phyloP scores from a whole-genome alignment of 1,140 invertebrate species.

The Bombus impatiens region DNA sequence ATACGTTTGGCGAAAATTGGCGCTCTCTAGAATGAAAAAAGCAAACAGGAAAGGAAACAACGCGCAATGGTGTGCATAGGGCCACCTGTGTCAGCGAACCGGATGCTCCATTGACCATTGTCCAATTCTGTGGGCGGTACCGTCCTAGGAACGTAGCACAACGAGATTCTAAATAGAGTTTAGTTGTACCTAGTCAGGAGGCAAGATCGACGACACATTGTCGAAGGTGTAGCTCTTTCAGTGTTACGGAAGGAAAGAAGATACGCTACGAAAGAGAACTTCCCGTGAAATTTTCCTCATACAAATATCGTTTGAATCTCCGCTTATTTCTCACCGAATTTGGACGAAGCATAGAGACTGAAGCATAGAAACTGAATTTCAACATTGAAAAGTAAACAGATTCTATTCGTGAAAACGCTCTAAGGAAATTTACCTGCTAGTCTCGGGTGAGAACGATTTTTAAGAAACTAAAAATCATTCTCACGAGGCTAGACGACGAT shows the following conservation, averaged over 20 bases:
- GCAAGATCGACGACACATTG: constrained; percentile 64
- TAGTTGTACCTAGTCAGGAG: constrained; percentile 55
- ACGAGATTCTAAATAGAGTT: constrained; percentile 73
- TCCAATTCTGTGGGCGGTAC: constrained; percentile 60
- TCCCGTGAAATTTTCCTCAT: constrained; percentile 67
- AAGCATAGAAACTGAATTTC: neutral
- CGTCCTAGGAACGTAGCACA: constrained; percentile 52
- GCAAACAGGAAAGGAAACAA: constrained; percentile 44
- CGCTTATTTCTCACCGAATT: constrained; percentile 30
- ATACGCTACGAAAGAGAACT: constrained; percentile 46
- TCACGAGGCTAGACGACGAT: too few species aligned
- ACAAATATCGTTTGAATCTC: constrained; percentile 52
- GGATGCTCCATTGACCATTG: constrained; percentile 73
- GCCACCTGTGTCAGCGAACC: constrained; percentile 66
- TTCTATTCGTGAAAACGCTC: neutral
- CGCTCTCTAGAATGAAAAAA: neutral
- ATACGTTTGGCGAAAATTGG: constrained; percentile 35
- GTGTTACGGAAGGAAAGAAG: neutral
- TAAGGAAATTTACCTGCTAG: constrained; percentile 2
- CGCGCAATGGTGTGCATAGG: constrained; percentile 30
- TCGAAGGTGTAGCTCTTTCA: constrained; percentile 11
- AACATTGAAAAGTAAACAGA: neutral
- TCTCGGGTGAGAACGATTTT: neutral
- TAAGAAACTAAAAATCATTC: neutral
- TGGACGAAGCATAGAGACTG: neutral